Percentiles rank a stretch among this genome's conserved stretches.
Conservation (phyloP, 2,888 invertebrate species). For the Iselma pallidipennis region DNA sequence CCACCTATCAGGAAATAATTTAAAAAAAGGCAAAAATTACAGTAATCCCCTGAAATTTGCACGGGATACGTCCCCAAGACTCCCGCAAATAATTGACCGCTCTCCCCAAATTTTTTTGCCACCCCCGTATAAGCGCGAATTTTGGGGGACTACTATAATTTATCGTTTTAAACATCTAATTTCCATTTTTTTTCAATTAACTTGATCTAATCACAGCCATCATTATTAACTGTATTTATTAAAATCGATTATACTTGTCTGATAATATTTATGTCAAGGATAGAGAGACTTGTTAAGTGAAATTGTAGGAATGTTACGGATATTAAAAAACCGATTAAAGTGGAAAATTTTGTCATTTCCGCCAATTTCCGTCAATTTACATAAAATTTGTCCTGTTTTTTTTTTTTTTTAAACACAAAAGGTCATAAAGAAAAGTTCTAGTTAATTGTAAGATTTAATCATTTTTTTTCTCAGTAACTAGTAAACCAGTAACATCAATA, state of each 20-base stretch:
- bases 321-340: neutral
- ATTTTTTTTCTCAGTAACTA: no score
- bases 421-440: neutral
- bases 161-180: neutral
- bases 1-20: no score
- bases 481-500: no score
- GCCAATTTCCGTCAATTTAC: neutral
- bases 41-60: no score
- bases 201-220: neutral
- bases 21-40: no score
- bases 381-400: no score
- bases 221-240: no score
- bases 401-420: neutral
- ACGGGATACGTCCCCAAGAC: no score
- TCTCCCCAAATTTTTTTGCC: no score
- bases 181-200: neutral
- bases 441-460: neutral
- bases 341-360: neutral
- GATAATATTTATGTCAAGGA: neutral
- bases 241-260: neutral
- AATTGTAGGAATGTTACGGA: neutral
- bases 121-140: no score
- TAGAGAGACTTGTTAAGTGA: neutral
- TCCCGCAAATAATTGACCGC: no score
- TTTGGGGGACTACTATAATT: no score